A percentile compares a stretch with the other conserved stretches of the same genome.
Evolutionary conservation across 30 jellyfish, hydroid and myxozoan species (phyloP).

Genomic region (Rhopilema esculentum): DNA sequence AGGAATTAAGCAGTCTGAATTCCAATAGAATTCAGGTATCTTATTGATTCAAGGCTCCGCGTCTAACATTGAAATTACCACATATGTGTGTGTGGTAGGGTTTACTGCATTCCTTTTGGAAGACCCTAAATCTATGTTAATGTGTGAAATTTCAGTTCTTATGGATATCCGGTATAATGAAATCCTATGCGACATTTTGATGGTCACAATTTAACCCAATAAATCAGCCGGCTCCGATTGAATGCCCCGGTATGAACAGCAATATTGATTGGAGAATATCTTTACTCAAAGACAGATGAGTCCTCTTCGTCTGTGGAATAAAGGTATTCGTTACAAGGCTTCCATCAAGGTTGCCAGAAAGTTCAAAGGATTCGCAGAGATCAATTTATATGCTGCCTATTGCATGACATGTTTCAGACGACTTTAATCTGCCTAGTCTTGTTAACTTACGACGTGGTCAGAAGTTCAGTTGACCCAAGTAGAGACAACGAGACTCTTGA

Average conservation of each 20-base stretch:
- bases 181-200: not conserved
- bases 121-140: not conserved
- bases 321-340: not conserved
- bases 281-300: not conserved
- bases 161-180: not conserved
- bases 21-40: not conserved
- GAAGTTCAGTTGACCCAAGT: not conserved
- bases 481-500: not conserved
- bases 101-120: not conserved
- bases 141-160: not conserved
- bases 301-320: not conserved
- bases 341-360: not conserved
- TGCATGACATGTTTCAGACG: not conserved
- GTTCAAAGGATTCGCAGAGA: not conserved
- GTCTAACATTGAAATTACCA: not conserved
- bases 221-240: not conserved
- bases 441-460: not conserved
- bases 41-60: not conserved
- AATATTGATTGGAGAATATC: not conserved
- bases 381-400: not conserved
- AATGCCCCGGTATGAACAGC: not conserved
- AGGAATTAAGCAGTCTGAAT: not conserved
- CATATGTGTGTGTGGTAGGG: not conserved
- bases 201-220: not conserved
- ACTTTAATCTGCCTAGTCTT: not conserved